Base-by-base conservation (phyloP, 2,797 vertebrate species). In the Dicrostonyx torquatus region DNA sequence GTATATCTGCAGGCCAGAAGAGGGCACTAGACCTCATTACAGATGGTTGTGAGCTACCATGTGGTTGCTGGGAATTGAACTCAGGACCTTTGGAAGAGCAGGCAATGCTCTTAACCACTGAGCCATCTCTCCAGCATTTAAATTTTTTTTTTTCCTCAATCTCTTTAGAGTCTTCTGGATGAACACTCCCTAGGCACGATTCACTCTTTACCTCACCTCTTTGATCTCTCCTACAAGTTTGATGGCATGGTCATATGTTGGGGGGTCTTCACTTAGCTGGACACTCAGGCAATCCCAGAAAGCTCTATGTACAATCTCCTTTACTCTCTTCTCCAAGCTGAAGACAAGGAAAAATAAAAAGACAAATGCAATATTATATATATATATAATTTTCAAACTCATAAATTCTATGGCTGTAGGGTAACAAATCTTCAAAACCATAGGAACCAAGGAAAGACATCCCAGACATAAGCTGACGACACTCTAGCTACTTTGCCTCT, bases 241-340 rank as follows among this genome's bases (percentile, higher is more conserved):
- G 98, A 99, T 99, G 90, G 99, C 99, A 43, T 99, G 99, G 96
- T 98, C 98, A 20, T 99, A 99, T 0, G 98, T 98, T 0, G 99
- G 99, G 3, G 99, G 99, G 6, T 99, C 98, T 96, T 99, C 99
- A 92, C 98, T 99, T 83, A 99, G 94, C 97, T 99, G 99, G 82
- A 98, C 97, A 97, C 99, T 99, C 98, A 99, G 98, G 96, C 98
- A 99, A 96, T 99, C 99, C 99, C 99, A 99, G 98, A 99, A 99
- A 88, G 99, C 99, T 98, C 99, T 99, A 97, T 99, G 99, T 97
- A 99, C 98, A 75, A 99, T 99, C 66, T 99, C 99, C 96, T 99
- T 99, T 43, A 99, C 99, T 96, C 94, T 98, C 97, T 98, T 99
- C 98, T 99, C 99, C 97, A 99, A 99, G 98, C 99, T 99, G 97